These are phyloP conservation scores for Listronotus bonariensis DNA, from an alignment of 1,140 invertebrate species.

Conservation along the genomic window DNA sequence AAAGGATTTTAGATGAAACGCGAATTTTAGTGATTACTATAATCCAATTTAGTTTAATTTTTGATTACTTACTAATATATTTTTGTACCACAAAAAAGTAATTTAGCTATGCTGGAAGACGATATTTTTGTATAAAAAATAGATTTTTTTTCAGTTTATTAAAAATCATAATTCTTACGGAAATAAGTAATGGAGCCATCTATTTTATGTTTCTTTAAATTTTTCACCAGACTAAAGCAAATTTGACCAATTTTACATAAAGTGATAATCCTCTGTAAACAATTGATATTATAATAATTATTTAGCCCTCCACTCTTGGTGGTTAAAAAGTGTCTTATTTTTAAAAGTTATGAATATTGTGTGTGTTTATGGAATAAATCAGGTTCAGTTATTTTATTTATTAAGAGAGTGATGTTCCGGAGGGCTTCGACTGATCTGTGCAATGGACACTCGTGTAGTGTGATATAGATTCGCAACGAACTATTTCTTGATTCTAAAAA, in stretches of 20 bases:
- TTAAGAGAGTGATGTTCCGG: conserved; percentile 12
- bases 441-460: conserved; percentile 44
- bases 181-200: neutral
- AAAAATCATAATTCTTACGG: too few relatives aligned
- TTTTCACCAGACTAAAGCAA: neutral
- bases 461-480: conserved; percentile 43
- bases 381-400: conserved; percentile 20
- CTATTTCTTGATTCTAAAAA: conserved; percentile 6
- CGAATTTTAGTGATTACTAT: too few relatives aligned
- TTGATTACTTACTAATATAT: too few relatives aligned
- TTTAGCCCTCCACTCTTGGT: conserved; percentile 29
- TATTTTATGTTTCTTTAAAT: neutral
- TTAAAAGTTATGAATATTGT: conserved; percentile 25
- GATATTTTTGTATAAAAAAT: too few relatives aligned
- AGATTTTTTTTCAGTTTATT: too few relatives aligned
- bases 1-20: too few relatives aligned
- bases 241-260: conserved; percentile 18
- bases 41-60: too few relatives aligned
- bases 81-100: too few relatives aligned
- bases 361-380: conserved; percentile 27
- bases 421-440: conserved; percentile 44
- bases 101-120: too few relatives aligned
- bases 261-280: conserved; percentile 17
- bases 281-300: conserved; percentile 19
- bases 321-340: conserved; percentile 25